Evolutionary conservation across 2,888 invertebrate genomes (phyloP).

Genomic region (Crioceris asparagi): DNA sequence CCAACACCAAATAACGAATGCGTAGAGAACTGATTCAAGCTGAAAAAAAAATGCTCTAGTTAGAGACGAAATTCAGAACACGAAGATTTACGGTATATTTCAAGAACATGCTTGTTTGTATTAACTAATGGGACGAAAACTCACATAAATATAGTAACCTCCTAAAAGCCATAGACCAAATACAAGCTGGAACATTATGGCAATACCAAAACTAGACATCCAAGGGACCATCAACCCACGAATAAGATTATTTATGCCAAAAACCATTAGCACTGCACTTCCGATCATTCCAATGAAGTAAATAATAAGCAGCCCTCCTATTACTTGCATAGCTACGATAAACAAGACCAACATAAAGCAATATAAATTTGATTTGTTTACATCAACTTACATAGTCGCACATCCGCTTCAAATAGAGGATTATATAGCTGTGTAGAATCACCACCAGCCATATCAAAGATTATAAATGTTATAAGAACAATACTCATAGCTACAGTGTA

Average conservation of each 20-base stretch:
- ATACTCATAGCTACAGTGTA: slow-evolving; percentile 68
- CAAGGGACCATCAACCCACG: slow-evolving; percentile 77
- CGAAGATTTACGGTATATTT: background rate
- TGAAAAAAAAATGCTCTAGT: slow-evolving; percentile 36
- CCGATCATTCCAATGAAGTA: slow-evolving; percentile 47
- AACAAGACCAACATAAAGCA: slow-evolving; percentile 5
- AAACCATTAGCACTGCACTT: slow-evolving; percentile 49
- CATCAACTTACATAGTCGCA: slow-evolving; percentile 54
- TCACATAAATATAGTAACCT: slow-evolving; percentile 86
- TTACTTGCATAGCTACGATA: slow-evolving; percentile 60
- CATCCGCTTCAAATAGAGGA: slow-evolving; percentile 81
- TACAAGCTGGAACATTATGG: slow-evolving; percentile 62
- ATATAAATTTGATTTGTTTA: background rate
- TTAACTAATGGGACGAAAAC: slow-evolving; percentile 26
- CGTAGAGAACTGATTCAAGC: slow-evolving; percentile 70
- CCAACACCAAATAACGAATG: slow-evolving; percentile 69
- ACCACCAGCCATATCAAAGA: slow-evolving; percentile 74
- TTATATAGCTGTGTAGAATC: slow-evolving; percentile 83
- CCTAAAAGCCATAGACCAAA: slow-evolving; percentile 80
- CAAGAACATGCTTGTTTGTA: background rate
- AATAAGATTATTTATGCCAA: slow-evolving; percentile 56
- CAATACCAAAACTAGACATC: slow-evolving; percentile 56
- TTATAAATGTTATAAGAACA: slow-evolving; percentile 61
- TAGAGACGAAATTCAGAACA: background rate
- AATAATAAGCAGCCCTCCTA: slow-evolving; percentile 53